Base-by-base conservation (phyloP, 2,797 vertebrate species). In the Xenentodon cancila region DNA sequence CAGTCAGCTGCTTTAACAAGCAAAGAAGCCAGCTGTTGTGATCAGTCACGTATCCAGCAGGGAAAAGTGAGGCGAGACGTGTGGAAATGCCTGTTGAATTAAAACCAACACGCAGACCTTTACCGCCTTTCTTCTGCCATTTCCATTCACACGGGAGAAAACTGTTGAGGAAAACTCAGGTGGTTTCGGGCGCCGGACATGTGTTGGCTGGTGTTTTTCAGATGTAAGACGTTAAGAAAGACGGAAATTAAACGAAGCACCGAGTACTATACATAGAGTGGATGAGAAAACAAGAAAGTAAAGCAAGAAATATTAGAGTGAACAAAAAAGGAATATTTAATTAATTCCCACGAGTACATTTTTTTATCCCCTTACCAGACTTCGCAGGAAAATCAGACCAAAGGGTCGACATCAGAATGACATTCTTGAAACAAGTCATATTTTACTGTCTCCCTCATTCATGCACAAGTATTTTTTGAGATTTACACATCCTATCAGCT, bases 11-110 rank as follows among this genome's bases (percentile, higher is more conserved):
- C 69, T 83, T 80, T 84, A 88, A 85, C 82, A 81, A 86, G 89
- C 62, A 88, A 86, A 70, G 71, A 58, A 79, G 83, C 87, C 92
- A 93, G 91, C 87, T 93, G 93, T 90, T 90, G 88, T 88, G 87
- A 91, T 91, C 89, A 79, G 73, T 90, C 87, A 88, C 69, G 75
- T 78, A 82, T 82, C 53, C 67, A 75, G 86, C 81, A 80, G 86
- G 81, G 67, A 72, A 56, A 77, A 80, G 56, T 49, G 47, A 80
- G 81, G 66, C 72, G 77, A 68, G 89, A 91, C 91, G 92, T 89
- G 88, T 91, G 92, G 90, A 89, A 88, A 83, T 84, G 91, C 90
- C 91, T 93, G 92, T 91, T 92, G 88, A 84, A 69, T 80, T 86
- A 86, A 88, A 92, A 91, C 77, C 85, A 91, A 88, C 86, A 88